Percentiles rank a stretch among this genome's conserved stretches.
These are phyloP conservation scores for Tenualosa thibaudeaui DNA, from an alignment of 2,797 vertebrate species.

Conservation along the genomic window DNA sequence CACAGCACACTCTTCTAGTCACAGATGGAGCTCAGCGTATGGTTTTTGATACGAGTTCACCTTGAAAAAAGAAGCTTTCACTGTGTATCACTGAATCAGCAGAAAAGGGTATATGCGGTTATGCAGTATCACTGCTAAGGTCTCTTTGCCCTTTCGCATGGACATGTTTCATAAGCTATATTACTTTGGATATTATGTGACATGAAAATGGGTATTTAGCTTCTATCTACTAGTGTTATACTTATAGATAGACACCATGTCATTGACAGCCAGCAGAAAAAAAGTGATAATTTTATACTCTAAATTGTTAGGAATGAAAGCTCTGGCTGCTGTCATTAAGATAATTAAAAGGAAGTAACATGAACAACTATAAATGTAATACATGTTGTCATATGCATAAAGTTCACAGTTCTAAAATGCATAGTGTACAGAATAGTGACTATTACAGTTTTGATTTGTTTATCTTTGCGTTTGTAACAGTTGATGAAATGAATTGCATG, in stretches of 20 bases:
- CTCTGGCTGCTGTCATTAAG: background rate
- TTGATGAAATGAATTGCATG: background rate
- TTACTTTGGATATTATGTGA: background rate
- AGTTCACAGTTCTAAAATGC: background rate
- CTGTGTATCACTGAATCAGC: background rate
- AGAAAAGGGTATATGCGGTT: background rate
- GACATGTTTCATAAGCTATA: background rate
- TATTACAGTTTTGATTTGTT: background rate
- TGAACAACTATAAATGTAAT: background rate
- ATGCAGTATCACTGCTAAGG: background rate
- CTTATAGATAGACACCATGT: background rate
- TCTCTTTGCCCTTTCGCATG: background rate
- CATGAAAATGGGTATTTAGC: background rate
- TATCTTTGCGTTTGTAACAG: background rate
- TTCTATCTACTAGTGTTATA: background rate
- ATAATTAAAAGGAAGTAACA: background rate
- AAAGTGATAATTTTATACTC: background rate
- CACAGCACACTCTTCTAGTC: background rate
- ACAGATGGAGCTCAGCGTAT: conserved; percentile 5
- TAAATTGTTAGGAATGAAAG: background rate
- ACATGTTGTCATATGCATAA: background rate
- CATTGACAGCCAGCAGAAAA: background rate
- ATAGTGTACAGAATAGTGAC: background rate
- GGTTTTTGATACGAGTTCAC: conserved; percentile 8
- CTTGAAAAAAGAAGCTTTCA: background rate